A percentile compares a stretch with the other conserved stretches of the same genome.
Evolutionary conservation across 2,888 invertebrate species (phyloP).

Genomic region (Cataglyphis altisquamis): DNA sequence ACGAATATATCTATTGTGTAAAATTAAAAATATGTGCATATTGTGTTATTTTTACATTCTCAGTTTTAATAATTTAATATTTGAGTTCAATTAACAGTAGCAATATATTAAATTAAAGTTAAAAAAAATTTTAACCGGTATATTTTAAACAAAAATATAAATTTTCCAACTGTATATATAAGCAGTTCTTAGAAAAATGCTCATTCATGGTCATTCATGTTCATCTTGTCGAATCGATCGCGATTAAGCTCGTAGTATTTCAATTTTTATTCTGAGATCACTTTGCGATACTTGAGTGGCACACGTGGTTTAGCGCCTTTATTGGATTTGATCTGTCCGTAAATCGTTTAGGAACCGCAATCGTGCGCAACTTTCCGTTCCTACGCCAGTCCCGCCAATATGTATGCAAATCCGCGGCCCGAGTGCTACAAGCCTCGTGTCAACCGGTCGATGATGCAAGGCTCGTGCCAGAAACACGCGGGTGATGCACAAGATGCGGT

Average conservation of each 20-base stretch:
- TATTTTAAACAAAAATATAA: too few relatives aligned
- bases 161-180: neutral
- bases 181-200: neutral
- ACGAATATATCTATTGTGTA: too few relatives aligned
- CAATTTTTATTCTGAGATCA: neutral
- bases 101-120: too few relatives aligned
- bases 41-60: too few relatives aligned
- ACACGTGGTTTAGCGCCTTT: conserved; percentile 37
- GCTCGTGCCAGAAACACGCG: conserved; percentile 66
- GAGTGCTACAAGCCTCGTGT: conserved; percentile 58
- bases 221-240: neutral
- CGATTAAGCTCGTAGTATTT: neutral
- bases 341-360: conserved; percentile 48
- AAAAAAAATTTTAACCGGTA: too few relatives aligned
- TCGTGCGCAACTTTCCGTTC: conserved; percentile 43
- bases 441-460: conserved; percentile 56
- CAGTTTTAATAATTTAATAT: too few relatives aligned
- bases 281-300: conserved; percentile 23
- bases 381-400: conserved; percentile 64
- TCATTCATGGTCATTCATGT: neutral
- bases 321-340: conserved; percentile 48
- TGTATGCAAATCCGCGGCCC: conserved; percentile 73
- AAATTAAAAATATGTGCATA: too few relatives aligned
- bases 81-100: too few relatives aligned
- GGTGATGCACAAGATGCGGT: conserved; percentile 32